Conservation (phyloP, 2,888 invertebrate species). For the Lasioglossum morio region DNA sequence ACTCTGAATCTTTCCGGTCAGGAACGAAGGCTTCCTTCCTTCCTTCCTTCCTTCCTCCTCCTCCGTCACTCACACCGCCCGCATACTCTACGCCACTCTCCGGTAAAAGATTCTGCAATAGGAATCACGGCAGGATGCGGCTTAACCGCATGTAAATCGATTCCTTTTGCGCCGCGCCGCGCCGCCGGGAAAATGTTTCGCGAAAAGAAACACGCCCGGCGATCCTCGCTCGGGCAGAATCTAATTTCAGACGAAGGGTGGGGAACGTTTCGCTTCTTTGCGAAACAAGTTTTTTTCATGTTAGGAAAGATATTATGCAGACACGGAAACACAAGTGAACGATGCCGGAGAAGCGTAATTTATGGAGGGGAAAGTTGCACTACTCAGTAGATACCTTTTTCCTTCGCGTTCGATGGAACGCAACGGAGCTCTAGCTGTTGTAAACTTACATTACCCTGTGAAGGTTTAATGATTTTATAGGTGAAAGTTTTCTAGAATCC, state of each 20-base stretch:
- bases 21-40: background rate
- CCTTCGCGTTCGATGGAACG: background rate
- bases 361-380: background rate
- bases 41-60: background rate
- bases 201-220: background rate
- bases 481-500: background rate
- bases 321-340: background rate
- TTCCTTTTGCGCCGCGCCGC: background rate
- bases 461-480: background rate
- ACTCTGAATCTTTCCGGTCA: background rate
- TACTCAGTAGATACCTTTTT: background rate
- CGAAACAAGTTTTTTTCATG: conserved; percentile 8
- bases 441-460: background rate
- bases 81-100: background rate
- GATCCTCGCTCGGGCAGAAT: background rate
- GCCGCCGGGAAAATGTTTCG: background rate
- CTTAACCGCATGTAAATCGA: conserved; percentile 13
- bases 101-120: background rate
- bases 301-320: background rate
- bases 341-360: background rate
- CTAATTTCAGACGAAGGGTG: background rate
- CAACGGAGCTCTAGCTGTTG: background rate
- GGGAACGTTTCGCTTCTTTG: background rate
- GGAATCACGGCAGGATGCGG: background rate
- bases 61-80: background rate